These are phyloP conservation scores for Pholis gunnellus DNA, from an alignment of 2,113 vertebrate species.

Conservation along the genomic window DNA sequence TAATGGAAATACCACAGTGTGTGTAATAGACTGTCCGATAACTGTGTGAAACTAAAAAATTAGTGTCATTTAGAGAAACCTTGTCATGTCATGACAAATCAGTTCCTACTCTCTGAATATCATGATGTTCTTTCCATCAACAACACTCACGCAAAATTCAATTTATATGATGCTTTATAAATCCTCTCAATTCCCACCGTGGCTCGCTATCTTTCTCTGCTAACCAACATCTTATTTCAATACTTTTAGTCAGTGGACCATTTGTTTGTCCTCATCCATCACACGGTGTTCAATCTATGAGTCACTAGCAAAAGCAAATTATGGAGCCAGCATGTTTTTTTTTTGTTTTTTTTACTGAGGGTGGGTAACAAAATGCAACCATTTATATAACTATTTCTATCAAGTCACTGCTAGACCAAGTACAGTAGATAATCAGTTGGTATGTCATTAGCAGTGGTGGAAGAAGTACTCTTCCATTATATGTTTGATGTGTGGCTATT, in stretches of 20 bases:
- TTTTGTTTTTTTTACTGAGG: not conserved
- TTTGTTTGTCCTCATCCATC: constrained; percentile 3
- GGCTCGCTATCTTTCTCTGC: not conserved
- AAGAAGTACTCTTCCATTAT: not conserved
- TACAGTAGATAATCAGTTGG: not conserved
- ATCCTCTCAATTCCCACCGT: not conserved
- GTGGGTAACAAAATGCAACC: not conserved
- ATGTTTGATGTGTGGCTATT: not conserved
- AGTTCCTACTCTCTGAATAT: constrained; percentile 3
- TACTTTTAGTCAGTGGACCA: not conserved
- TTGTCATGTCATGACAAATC: constrained; percentile 20
- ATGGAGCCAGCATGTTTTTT: constrained; percentile 5
- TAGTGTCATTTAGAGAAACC: constrained; percentile 7
- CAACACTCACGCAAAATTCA: not conserved
- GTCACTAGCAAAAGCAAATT: not conserved
- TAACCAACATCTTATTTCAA: not conserved
- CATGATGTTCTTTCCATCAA: not conserved
- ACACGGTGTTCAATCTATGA: not conserved
- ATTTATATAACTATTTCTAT: not conserved
- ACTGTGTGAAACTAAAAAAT: not conserved
- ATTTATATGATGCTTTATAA: constrained; percentile 1
- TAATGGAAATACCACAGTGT: constrained; percentile 59
- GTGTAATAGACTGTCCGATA: constrained; percentile 47
- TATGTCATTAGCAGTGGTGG: not conserved
- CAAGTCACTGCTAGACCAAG: not conserved